Evolutionary conservation across 1,140 invertebrate species (phyloP), one percentile per base, ranked within the genome.

Genomic region (Zelostemma sp.): DNA sequence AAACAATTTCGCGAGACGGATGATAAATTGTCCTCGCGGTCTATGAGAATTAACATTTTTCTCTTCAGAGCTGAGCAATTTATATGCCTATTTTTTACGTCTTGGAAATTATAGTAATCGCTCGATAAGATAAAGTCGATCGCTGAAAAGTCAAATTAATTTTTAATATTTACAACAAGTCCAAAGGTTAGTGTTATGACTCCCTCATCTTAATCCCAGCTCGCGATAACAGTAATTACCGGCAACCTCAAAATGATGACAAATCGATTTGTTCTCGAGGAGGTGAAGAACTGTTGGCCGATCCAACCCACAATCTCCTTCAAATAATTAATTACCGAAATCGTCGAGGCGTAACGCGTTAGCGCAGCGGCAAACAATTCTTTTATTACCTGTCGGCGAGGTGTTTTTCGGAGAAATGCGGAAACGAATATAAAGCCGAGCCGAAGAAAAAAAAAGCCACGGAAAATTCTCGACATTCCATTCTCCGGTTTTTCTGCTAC

Each of bases 311-410:
- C n/a, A n/a, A n/a, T n/a, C n/a, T n/a, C 45, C 38, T 38, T 59
- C 59, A 66, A 71, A 71, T 71, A 71, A 70, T 71, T 71, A 71
- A 71, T 71, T 66, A 62, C 62, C 62, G 62, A 66, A 62, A 66
- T 54, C 62, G 40, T 4, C 35, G 51, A 61, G 46, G 68, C 62
- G 48, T 71, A 46, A 66, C 58, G 49, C 61, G 58, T 25, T 33
- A 41, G 35, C 35, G 15, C 33, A 54, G 50, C 35, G 45, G 28
- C 21, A 43, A 43, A 45, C 25, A 50, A 25, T 41, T 63, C 38
- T 25, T 64, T 69, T 69, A 49, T 57, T 58, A 21, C 63, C 66
- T 69, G 60, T 63, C 66, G 60, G 61, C 56, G 54, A 35, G 58
- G 58, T 57, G 14, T 46, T 66, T 59, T 66, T 50, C 21, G 63